A percentile compares a stretch with the other conserved stretches of the same genome.
phyloP scores from a whole-genome alignment of 2,888 invertebrate genomes.

The Drosophila fungiperda region DNA sequence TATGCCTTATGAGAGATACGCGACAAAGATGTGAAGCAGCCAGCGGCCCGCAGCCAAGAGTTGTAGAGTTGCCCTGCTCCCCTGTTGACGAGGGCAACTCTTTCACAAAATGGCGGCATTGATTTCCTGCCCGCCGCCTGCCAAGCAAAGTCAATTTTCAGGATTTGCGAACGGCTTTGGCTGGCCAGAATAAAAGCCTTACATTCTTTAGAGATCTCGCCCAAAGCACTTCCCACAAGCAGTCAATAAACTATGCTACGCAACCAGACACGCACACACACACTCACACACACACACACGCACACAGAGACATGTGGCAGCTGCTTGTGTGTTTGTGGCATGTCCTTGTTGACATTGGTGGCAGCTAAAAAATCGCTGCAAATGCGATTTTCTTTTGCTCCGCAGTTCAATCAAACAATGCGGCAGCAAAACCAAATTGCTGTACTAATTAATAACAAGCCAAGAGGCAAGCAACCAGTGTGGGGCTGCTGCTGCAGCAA shows the following conservation, averaged over 20 bases:
- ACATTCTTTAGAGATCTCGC: constrained; percentile 79
- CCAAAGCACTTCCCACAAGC: constrained; percentile 81
- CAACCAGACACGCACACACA: constrained; percentile 9
- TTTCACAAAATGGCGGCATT: constrained; percentile 78
- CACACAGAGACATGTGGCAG: constrained; percentile 11
- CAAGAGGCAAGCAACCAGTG: constrained; percentile 24
- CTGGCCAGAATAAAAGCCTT: constrained; percentile 57
- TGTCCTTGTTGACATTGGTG: constrained; percentile 73
- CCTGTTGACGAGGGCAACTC: constrained; percentile 59
- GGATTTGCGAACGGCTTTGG: constrained; percentile 78
- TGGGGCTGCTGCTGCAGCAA: constrained; percentile 1
- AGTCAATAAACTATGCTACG: constrained; percentile 81
- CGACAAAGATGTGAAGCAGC: constrained; percentile 30
- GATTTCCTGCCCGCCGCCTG: constrained; percentile 65
- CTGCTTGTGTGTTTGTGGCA: constrained; percentile 56
- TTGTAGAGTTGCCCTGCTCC: neutral
- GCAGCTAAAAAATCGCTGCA: constrained; percentile 29
- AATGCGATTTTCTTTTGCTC: constrained; percentile 12
- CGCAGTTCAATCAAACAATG: constrained; percentile 56
- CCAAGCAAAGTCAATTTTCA: constrained; percentile 80
- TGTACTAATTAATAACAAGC: constrained; percentile 67
- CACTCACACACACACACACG: constrained; percentile 8
- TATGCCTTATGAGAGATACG: constrained; percentile 72
- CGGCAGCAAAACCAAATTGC: constrained; percentile 62
- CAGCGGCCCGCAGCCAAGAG: neutral